Base-by-base conservation (phyloP, 2,113 vertebrate species). In the Melanerpes aurifrons region DNA sequence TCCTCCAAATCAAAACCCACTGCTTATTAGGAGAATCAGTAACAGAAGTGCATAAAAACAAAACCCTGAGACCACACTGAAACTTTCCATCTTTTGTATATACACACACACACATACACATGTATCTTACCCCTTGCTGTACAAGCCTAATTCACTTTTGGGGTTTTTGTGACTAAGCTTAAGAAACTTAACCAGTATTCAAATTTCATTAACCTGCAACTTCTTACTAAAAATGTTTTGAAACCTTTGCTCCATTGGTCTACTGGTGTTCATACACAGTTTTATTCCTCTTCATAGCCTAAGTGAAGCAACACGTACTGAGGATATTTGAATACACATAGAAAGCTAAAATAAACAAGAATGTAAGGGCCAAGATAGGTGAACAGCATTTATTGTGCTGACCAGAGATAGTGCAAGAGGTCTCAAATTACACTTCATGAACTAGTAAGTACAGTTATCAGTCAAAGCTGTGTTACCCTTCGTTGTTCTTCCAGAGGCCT, bases 401-500 rank as follows among this genome's bases (percentile, higher is more conserved):
- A 77, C 54, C 66, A 67, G 6, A 90, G 93, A 94, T 15, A 87
- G 78, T 8, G 47, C n/a, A 69, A 64, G 87, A 79, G 67, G 67
- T 92, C 89, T 95, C 93, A 96, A 77, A 86, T 91, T 91, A 94
- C 90, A 86, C 74, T 67, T 61, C 37, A 68, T 59, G 80, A 86
- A 92, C 87, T 16, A 68, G 71, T 63, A 66, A 75, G 68, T 12
- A 40, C 0, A 86, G 90, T 81, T 93, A 94, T 93, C 94, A 81
- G 74, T 40, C 63, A 35, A 83, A 93, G 75, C 80, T 48, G 61
- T 0, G 13, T 74, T 94, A 95, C 82, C 82, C 90, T 86, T 90
- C 82, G 92, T 88, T 94, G 92, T 95, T 95, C 91, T 88, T 72
- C 71, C 87, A 31, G 47, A 45, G 82, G 94, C 87, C 91, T 94